Evolutionary conservation across 2,113 vertebrate species (phyloP), one percentile per base, ranked within the genome.

Genomic region (Anolis carolinensis): DNA sequence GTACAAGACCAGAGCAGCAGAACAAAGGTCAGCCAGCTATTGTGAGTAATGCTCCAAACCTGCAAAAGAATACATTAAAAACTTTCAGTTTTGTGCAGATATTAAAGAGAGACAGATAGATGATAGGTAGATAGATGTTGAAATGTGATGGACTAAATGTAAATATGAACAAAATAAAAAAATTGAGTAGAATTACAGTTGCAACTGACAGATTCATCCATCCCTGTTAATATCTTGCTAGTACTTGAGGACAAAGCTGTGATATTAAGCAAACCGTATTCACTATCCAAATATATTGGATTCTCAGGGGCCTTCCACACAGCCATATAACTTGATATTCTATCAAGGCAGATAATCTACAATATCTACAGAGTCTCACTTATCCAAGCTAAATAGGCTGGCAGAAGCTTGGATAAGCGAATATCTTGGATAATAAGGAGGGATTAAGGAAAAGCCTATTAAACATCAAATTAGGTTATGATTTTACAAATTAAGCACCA

Each of bases 1-100:
- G 95, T 89, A 72, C 97, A 97, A 6, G 96, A 97, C 97, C 97
- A 97, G 75, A 97, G 92, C 86, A 97, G 92, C 88, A 97, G 90
- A 71, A 95, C 92, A 68, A 96, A 97, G 13, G 96, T 96, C 86
- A 96, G 91, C 95, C 96, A 97, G 93, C 95, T 97, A 91, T 94
- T 94, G 79, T 94, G 95, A 63, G 97, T 95, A 86, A 97, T 95
- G 52, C 97, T 97, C 96, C 94, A 96, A 52, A 97, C 90, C 96
- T 97, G 55, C 8, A 55, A 52, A 79, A 16, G 73, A 84, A 74
- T 68, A 73, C 63, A 70, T 71, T 30, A 30, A 27, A 10, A 27
- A 30, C 14, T 68, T 27, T 68, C 27, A 30, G 27, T 68, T 2
- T 68, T 27, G 10, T 68, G 65, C 65, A 68, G 7, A 27, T 65